phyloP scores from a whole-genome alignment of 2,888 invertebrate genomes.

The Epinotia brunnichana region DNA sequence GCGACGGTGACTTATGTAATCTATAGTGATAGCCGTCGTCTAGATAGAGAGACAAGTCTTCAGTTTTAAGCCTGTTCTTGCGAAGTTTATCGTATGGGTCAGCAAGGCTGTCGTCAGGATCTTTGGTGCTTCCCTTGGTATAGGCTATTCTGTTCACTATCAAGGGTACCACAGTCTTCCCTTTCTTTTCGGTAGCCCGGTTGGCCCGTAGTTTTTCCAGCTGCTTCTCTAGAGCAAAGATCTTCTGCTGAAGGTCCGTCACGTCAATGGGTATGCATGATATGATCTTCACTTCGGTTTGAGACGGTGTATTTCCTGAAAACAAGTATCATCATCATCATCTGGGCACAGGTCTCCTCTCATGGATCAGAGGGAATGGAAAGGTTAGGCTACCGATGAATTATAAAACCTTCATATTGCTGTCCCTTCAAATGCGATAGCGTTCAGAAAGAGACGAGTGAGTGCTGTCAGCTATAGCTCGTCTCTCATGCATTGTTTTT shows the following conservation, averaged over 20 bases:
- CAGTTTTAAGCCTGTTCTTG: background rate
- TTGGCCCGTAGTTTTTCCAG: constrained; percentile 52
- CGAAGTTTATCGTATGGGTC: background rate
- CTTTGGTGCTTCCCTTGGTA: background rate
- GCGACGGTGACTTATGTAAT: background rate
- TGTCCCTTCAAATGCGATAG: background rate
- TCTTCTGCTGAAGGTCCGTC: constrained; percentile 74
- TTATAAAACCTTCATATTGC: no score
- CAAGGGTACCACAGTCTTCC: background rate
- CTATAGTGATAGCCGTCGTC: background rate
- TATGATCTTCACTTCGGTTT: constrained; percentile 78
- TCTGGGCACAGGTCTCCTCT: no score
- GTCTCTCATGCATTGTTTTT: background rate
- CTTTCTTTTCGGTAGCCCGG: background rate
- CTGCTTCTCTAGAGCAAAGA: constrained; percentile 65
- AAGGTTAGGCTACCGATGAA: no score
- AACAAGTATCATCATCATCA: background rate
- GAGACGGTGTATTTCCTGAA: constrained; percentile 73
- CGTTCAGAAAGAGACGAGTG: background rate
- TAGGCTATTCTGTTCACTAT: background rate
- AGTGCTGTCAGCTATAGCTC: background rate
- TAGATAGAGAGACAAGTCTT: background rate
- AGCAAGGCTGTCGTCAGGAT: background rate
- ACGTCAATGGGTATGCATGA: constrained; percentile 80
- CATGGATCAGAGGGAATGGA: no score